These are phyloP conservation scores for Gymnobelideus leadbeateri DNA, from an alignment of 2,113 vertebrate genomes.

Conservation along the genomic window DNA sequence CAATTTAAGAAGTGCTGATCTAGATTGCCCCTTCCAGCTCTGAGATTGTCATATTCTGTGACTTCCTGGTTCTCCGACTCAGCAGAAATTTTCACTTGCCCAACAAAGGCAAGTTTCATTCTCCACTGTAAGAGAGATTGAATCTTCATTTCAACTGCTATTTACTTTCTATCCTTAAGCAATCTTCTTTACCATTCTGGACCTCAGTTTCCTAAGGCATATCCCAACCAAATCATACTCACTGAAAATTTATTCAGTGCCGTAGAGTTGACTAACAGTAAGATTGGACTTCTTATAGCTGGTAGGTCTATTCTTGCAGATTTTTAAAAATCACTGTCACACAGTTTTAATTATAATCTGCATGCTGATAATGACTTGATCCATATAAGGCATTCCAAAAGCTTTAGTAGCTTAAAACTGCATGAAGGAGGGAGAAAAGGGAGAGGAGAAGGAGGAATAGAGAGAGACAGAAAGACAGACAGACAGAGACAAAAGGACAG, in stretches of 20 bases:
- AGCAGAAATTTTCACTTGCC: background rate
- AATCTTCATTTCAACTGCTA: background rate
- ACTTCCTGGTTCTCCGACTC: background rate
- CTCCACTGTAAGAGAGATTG: background rate
- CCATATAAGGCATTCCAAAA: background rate
- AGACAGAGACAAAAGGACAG: too few species aligned
- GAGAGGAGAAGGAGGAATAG: too few species aligned
- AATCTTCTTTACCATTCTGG: background rate
- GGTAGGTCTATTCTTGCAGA: accelerated
- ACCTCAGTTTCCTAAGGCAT: background rate
- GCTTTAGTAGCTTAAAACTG: background rate
- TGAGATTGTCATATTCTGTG: background rate
- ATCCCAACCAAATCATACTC: background rate
- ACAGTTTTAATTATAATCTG: background rate
- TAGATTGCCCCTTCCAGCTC: background rate
- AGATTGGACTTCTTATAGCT: background rate
- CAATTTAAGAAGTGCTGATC: background rate
- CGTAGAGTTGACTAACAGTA: background rate
- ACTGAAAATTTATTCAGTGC: background rate
- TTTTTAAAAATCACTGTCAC: background rate
- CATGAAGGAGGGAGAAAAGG: background rate
- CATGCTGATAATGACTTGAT: background rate
- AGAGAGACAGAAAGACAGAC: too few species aligned
- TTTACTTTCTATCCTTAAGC: background rate
- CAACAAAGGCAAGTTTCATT: background rate